These are phyloP conservation scores for Ceratina calcarata DNA, from an alignment of 1,140 invertebrate species.

Conservation along the genomic window DNA sequence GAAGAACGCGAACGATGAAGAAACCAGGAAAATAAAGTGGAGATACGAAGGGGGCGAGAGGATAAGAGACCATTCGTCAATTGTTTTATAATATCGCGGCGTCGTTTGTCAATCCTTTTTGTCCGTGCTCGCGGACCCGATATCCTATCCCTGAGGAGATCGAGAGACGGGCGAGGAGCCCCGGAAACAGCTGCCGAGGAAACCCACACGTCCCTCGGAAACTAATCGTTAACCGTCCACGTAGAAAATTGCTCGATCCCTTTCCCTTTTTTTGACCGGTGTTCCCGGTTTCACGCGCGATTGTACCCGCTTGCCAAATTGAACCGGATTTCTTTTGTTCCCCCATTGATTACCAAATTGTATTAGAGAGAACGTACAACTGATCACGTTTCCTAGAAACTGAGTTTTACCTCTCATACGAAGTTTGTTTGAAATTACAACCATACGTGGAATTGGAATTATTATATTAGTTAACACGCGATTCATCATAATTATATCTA, in stretches of 20 bases:
- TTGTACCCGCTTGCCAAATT: not conserved
- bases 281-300: not conserved
- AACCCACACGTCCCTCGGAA: constrained; percentile 5
- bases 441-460: too few species aligned
- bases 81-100: constrained; percentile 72
- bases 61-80: constrained; percentile 71
- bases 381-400: too few species aligned
- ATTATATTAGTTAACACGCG: too few species aligned
- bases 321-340: not conserved
- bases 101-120: constrained; percentile 66
- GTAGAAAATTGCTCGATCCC: constrained; percentile 39
- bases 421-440: too few species aligned
- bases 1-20: constrained; percentile 15
- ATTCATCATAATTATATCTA: too few species aligned
- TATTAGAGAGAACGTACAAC: too few species aligned
- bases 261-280: constrained; percentile 13
- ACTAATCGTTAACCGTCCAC: constrained; percentile 40
- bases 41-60: constrained; percentile 17
- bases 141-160: not conserved
- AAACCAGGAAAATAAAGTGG: constrained; percentile 14
- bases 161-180: not conserved
- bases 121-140: constrained; percentile 1
- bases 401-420: too few species aligned
- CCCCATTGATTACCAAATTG: not conserved
- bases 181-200: constrained; percentile 35